These are phyloP conservation scores for Poecilia latipinna DNA, from an alignment of 2,113 vertebrate species.

Conservation along the genomic window DNA sequence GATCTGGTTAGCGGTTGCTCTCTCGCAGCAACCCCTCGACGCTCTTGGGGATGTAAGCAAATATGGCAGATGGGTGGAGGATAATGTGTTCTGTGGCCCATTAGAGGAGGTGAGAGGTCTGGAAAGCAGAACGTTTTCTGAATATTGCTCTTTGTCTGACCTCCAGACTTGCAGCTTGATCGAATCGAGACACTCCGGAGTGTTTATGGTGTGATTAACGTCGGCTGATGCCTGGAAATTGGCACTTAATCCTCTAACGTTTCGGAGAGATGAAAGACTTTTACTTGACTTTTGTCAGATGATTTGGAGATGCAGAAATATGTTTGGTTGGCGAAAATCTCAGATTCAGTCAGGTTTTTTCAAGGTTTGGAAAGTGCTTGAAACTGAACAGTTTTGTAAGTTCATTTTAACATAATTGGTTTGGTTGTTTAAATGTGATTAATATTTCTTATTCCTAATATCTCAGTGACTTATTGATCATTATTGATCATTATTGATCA, in stretches of 20 bases:
- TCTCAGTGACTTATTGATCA: too few relatives aligned
- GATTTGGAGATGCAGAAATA: neutral
- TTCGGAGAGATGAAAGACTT: neutral
- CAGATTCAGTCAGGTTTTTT: too few relatives aligned
- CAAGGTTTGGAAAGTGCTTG: too few relatives aligned
- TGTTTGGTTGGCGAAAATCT: neutral
- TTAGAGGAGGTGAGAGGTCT: constrained; percentile 60
- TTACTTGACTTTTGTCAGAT: neutral
- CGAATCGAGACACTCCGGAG: constrained; percentile 43
- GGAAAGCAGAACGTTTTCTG: constrained; percentile 43
- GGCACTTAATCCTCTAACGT: constrained; percentile 9
- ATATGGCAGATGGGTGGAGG: constrained; percentile 60
- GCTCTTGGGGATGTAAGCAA: constrained; percentile 51
- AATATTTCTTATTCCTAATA: too few relatives aligned
- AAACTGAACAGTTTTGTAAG: too few relatives aligned
- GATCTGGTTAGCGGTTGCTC: constrained; percentile 51
- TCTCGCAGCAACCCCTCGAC: constrained; percentile 38
- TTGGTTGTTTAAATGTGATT: too few relatives aligned
- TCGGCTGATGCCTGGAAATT: constrained; percentile 19
- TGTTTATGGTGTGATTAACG: constrained; percentile 60
- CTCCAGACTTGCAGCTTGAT: constrained; percentile 49
- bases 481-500: too few relatives aligned
- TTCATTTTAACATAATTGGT: too few relatives aligned
- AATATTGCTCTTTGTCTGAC: constrained; percentile 65
- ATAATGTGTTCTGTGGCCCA: constrained; percentile 62